A percentile compares a stretch with the other conserved stretches of the same genome.
Conservation (phyloP, 2,888 invertebrate species). For the Quadriops clusia region DNA sequence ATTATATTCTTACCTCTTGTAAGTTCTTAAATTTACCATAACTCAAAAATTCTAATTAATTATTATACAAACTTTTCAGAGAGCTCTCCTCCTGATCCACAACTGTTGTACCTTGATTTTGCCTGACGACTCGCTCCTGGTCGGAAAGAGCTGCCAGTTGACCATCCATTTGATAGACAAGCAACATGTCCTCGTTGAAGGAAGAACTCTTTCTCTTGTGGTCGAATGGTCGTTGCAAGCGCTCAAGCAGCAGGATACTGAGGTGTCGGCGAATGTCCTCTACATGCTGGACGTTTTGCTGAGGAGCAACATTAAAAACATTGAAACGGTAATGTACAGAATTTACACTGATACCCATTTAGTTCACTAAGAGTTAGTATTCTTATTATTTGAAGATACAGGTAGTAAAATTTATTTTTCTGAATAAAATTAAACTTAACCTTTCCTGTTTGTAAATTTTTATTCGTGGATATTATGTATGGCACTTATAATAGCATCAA, state of each 20-base stretch:
- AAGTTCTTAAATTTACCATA: too few species aligned
- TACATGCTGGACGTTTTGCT: conserved; percentile 32
- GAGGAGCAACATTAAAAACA: conserved; percentile 23
- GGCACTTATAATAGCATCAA: too few species aligned
- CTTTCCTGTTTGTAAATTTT: too few species aligned
- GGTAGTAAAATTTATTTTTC: too few species aligned
- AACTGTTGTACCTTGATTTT: conserved; percentile 31
- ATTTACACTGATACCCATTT: too few species aligned
- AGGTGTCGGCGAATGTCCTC: conserved; percentile 28
- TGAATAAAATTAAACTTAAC: too few species aligned
- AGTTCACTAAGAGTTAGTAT: too few species aligned
- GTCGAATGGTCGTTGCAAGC: conserved; percentile 33
- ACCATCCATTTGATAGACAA: conserved; percentile 43
- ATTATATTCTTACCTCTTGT: too few species aligned
- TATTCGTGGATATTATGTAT: too few species aligned
- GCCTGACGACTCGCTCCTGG: conserved; percentile 42
- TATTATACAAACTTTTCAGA: too few species aligned
- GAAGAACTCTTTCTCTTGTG: conserved; percentile 27
- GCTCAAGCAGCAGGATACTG: conserved; percentile 25
- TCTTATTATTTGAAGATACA: too few species aligned
- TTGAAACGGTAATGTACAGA: conserved; percentile 19
- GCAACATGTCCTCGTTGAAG: conserved; percentile 40
- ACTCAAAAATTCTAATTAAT: too few species aligned
- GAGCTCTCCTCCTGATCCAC: conserved; percentile 31
- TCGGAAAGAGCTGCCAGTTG: conserved; percentile 47